Evolutionary conservation across 2,113 vertebrate species (phyloP).

Genomic region (Geococcyx californianus): DNA sequence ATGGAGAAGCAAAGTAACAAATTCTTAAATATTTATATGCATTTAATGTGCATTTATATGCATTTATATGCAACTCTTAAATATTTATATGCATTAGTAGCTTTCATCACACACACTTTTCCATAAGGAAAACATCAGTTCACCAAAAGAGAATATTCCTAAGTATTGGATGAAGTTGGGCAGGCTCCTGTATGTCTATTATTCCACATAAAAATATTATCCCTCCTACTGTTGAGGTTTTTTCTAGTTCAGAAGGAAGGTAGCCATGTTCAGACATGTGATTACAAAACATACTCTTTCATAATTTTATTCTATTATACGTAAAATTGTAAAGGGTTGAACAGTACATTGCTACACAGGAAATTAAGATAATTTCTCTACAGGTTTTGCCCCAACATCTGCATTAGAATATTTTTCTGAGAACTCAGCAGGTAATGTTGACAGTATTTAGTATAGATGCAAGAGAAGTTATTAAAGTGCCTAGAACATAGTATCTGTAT

Average conservation of each 20-base stretch:
- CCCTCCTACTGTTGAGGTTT: fast-evolving
- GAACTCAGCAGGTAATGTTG: conserved; percentile 53
- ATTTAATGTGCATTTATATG: neutral
- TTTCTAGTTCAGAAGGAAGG: neutral
- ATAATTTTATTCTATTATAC: conserved; percentile 28
- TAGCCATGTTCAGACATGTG: neutral
- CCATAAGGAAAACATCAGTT: neutral
- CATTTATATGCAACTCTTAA: too few relatives aligned
- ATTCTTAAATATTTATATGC: neutral
- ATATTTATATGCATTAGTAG: too few relatives aligned
- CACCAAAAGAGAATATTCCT: neutral
- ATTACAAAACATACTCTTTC: neutral
- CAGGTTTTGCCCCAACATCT: conserved; percentile 22
- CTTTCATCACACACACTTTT: neutral
- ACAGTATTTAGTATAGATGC: conserved; percentile 41
- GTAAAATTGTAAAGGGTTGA: conserved; percentile 23
- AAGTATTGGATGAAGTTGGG: neutral
- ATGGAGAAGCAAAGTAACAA: neutral
- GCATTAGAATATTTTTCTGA: conserved; percentile 49
- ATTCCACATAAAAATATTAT: neutral
- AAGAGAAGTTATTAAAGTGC: conserved; percentile 22
- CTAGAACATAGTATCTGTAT: neutral
- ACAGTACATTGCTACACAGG: neutral
- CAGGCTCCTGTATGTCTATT: neutral
- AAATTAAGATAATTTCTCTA: neutral